Conservation (phyloP, 2,888 invertebrate species). For the Drosophila buzzatii region DNA sequence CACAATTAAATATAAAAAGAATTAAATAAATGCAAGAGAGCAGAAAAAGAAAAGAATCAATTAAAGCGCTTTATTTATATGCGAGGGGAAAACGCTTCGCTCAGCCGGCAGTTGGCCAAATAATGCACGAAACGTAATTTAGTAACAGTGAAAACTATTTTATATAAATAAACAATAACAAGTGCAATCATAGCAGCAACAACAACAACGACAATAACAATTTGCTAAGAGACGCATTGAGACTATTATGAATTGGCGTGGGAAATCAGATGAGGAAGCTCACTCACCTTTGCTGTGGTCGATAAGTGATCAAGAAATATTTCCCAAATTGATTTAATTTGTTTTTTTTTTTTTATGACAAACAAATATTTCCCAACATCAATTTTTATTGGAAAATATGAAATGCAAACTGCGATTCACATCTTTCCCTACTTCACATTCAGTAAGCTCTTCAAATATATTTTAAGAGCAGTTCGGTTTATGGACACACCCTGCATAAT, state of each 20-base stretch:
- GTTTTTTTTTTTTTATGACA: not conserved
- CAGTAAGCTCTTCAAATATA: not conserved
- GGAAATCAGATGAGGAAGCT: not conserved
- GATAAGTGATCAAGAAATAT: not conserved
- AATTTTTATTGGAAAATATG: not conserved
- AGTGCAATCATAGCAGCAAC: slow-evolving; percentile 27
- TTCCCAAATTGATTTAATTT: not conserved
- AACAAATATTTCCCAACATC: not conserved
- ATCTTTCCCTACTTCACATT: not conserved
- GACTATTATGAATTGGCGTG: not conserved
- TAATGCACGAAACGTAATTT: slow-evolving; percentile 27
- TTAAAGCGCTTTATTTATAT: slow-evolving; percentile 44
- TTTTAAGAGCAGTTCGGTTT: slow-evolving; percentile 11
- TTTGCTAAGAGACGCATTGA: not conserved
- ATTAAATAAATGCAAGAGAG: not conserved
- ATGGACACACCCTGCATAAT: slow-evolving; percentile 40
- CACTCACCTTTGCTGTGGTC: not conserved
- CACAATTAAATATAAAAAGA: slow-evolving; percentile 1
- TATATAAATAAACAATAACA: slow-evolving; percentile 55
- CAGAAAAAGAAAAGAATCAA: slow-evolving; percentile 10
- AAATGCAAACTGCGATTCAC: not conserved
- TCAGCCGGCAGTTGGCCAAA: slow-evolving; percentile 60
- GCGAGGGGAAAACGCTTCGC: slow-evolving; percentile 38
- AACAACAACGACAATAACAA: slow-evolving; percentile 12
- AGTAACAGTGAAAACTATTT: slow-evolving; percentile 36